Evolutionary conservation across 2,797 vertebrate genomes (phyloP), one percentile per base, ranked within the genome.

Genomic region (Falco novaeseelandiae): DNA sequence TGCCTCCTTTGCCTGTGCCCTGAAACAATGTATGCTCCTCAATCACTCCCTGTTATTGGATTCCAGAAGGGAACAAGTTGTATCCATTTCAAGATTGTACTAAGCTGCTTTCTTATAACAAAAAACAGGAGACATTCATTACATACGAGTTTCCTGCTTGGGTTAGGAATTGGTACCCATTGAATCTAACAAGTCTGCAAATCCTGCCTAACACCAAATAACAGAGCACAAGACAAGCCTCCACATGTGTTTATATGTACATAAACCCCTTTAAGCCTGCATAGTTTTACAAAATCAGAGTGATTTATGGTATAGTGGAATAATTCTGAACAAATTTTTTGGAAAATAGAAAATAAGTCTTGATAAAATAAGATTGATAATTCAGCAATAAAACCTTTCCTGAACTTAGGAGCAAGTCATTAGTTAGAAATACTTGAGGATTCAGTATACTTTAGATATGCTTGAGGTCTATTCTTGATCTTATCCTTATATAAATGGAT

Each of bases 401-500:
- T 25, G 22, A 55, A 40, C 1, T 93, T 80, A 34, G 38, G 58
- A 83, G 69, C 84, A 95, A 89, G 40, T 42, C 7, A 70, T 70
- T 81, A 49, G 40, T 74, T 44, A 87, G 44, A 89, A 95, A 52
- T 62, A 57, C 20, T 72, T 87, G 36, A 80, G 44, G 27, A 69
- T 71, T 93, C 69, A 58, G 21, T 40, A 38, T 71, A 44, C 30
- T 88, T 61, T 76, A 88, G 58, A n/a, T 83, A 86, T 44, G 38
- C 62, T 86, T 86, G 20, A 90, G 51, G 30, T 78, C 61, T 90
- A 7, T 83, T 87, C 61, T 30, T 0, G 2, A 63, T 76, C 38
- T 91, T 93, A 38, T 77, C 40, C 58, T 69, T 91, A 71, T 67
- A 69, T 67, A 89, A 89, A 72, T 51, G 63, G 63, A 59, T 87